Conservation (phyloP, 35 echinoderm and acorn worm species). For the Anneissia japonica region DNA sequence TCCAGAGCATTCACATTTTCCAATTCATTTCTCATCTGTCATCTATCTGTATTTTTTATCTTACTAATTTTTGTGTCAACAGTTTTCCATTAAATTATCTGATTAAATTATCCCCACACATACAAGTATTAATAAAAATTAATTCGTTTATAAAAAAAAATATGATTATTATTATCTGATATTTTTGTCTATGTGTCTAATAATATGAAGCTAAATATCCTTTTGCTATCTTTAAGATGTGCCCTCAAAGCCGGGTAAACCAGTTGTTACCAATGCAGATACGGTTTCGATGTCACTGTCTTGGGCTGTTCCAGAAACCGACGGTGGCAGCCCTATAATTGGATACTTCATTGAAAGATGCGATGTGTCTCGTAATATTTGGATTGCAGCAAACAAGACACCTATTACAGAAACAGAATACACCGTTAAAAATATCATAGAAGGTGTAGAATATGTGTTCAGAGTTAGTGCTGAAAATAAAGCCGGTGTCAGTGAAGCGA, state of each 20-base stretch:
- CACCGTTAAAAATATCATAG: conserved; percentile 46
- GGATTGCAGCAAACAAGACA: conserved; percentile 48
- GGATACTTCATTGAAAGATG: conserved; percentile 83
- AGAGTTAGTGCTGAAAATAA: conserved; percentile 78
- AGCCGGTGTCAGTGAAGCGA: conserved; percentile 42
- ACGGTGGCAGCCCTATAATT: conserved; percentile 55
- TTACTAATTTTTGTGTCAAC: not conserved
- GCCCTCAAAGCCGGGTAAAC: conserved; percentile 47
- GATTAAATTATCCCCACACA: not conserved
- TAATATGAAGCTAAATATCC: not conserved
- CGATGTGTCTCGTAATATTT: conserved; percentile 52
- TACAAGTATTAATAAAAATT: not conserved
- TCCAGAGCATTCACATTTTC: too few species aligned
- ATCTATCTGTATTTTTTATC: too few species aligned
- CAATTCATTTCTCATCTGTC: too few species aligned
- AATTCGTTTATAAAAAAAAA: not conserved
- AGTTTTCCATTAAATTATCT: not conserved
- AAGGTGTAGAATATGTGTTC: conserved; percentile 60
- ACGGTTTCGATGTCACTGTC: conserved; percentile 34
- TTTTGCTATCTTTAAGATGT: conserved; percentile 4
- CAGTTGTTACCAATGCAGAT: conserved; percentile 49
- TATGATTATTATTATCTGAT: not conserved
- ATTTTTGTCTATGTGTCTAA: not conserved
- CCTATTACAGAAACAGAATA: conserved; percentile 37
- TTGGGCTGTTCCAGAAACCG: conserved; percentile 45